Evolutionary conservation across 1,140 invertebrate genomes (phyloP), one percentile per base, ranked within the genome.

Genomic region (Diprion similis): DNA sequence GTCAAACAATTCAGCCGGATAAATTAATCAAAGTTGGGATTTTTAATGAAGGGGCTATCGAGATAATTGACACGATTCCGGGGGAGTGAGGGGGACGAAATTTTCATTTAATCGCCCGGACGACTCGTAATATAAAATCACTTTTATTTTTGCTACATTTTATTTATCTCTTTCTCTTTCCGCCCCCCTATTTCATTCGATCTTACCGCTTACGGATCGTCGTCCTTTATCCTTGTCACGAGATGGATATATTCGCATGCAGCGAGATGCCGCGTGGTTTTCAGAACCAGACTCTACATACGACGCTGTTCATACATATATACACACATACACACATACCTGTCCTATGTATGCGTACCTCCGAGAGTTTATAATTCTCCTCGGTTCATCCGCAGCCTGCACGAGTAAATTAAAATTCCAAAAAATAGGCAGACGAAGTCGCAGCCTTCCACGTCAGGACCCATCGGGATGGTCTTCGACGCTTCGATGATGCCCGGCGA

Each of bases 1-100:
- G 51, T 59, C 51, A 59, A 59, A 59, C 51, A 59, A 59, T 37
- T 37, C 51, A 59, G 51, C 51, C 51, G 51, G 51, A 59, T 59
- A 59, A 59, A 59, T 59, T 59, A 59, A 59, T 59, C 51, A 59
- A 59, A 59, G 51, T 59, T 59, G 51, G 51, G 51, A 59, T 59
- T 59, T 51, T 59, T 59, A 59, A 59, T 59, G 51, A 59, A 15
- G 51, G 51, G 51, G 51, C 51, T 59, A 59, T 59, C 51, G 11
- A 59, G 51, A 59, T 59, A 59, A 59, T 59, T 59, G 51, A 59
- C 51, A 59, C n/a, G 51, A 59, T 59, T 59, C n/a, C 51, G 51
- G 11, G 51, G 51, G 6, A 59, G 51, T 15, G 7, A 59, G 24
- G 24, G 24, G 24, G 24, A 6, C 2, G 0, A 37, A 59, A 15